Evolutionary conservation across 2,888 invertebrate species (phyloP).

Genomic region (Calephelis perditalis): DNA sequence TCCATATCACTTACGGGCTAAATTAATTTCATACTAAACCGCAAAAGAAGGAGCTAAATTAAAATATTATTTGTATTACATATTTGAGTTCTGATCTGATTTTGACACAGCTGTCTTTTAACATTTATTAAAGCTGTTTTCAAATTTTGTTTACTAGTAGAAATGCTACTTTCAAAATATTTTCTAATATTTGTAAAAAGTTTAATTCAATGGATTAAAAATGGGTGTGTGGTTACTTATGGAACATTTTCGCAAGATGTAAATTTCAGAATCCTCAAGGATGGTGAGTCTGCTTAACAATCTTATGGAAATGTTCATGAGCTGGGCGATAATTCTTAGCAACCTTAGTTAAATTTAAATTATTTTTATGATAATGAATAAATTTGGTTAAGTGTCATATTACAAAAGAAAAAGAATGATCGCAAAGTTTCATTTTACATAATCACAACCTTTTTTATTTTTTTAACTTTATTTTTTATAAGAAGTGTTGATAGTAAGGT

Average conservation of each 20-base stretch:
- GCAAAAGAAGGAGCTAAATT: conserved; percentile 47
- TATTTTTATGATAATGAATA: too few species aligned
- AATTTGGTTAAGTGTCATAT: not conserved
- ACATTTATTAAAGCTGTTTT: conserved; percentile 28
- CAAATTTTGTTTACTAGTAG: conserved; percentile 33
- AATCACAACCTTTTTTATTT: conserved; percentile 42
- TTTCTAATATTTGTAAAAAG: conserved; percentile 6
- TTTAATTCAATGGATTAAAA: conserved; percentile 18
- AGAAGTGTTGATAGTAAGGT: conserved; percentile 44
- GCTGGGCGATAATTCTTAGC: conserved; percentile 50
- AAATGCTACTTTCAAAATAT: conserved; percentile 10
- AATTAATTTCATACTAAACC: conserved; percentile 45
- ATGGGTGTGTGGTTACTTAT: conserved; percentile 45
- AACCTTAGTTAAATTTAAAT: not conserved
- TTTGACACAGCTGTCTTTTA: conserved; percentile 42
- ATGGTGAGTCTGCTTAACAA: conserved; percentile 62
- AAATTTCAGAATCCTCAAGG: conserved; percentile 68
- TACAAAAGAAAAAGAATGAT: conserved; percentile 42
- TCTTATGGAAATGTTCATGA: conserved; percentile 64
- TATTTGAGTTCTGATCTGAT: conserved; percentile 25
- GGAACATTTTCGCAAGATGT: conserved; percentile 64
- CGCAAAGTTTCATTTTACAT: conserved; percentile 44
- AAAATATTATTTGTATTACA: not conserved
- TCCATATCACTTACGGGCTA: conserved; percentile 10
- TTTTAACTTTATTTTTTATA: conserved; percentile 18